Conservation (phyloP, 2,113 vertebrate species). For the Erpornis zantholeuca region DNA sequence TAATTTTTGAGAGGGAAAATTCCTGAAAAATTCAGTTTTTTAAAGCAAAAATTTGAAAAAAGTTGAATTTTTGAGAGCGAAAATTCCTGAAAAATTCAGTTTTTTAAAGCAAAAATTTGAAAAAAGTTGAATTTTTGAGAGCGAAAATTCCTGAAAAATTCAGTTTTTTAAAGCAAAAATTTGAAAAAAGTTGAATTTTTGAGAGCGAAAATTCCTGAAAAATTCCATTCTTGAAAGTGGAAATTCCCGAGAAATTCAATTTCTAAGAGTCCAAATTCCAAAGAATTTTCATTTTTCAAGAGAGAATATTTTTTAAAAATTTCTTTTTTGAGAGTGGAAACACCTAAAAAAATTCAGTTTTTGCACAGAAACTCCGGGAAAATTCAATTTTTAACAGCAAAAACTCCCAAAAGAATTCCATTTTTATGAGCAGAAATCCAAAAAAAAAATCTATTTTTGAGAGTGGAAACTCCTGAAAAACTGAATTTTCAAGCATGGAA, state of each 20-base stretch:
- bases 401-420: neutral
- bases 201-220: too few species aligned
- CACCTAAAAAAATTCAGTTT: neutral
- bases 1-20: neutral
- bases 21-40: neutral
- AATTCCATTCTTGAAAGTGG: neutral
- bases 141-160: neutral
- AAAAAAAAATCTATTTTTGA: neutral
- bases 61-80: neutral
- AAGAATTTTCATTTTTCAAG: too few species aligned
- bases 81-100: neutral
- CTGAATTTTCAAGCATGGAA: neutral
- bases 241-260: too few species aligned
- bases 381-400: neutral
- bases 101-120: too few species aligned
- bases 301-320: too few species aligned
- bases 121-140: neutral
- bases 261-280: too few species aligned
- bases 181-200: too few species aligned
- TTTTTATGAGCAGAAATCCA: neutral
- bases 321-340: neutral
- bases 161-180: too few species aligned
- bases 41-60: too few species aligned
- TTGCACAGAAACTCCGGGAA: neutral
- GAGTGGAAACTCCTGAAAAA: neutral